Conservation (phyloP, 1,140 invertebrate species). For the Aplysia californica region DNA sequence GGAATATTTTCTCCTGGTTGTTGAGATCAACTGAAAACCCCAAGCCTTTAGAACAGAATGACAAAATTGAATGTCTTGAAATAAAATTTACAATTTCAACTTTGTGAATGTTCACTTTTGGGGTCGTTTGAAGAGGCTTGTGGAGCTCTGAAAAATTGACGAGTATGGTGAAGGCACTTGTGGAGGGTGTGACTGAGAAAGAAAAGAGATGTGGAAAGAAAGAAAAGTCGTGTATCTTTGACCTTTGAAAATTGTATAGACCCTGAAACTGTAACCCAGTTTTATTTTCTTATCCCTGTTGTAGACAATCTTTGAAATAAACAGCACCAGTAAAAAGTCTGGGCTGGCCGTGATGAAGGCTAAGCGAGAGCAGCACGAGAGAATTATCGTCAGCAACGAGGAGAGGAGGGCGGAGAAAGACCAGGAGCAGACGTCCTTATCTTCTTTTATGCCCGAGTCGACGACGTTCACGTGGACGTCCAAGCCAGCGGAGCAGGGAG, state of each 20-base stretch:
- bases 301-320: conserved; percentile 95
- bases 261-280: not conserved
- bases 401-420: conserved; percentile 7
- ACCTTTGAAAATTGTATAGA: not conserved
- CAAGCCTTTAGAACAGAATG: no score
- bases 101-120: no score
- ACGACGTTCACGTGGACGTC: not conserved
- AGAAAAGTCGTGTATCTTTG: not conserved
- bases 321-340: conserved; percentile 80
- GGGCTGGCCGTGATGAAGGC: conserved; percentile 70
- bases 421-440: not conserved
- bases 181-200: no score
- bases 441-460: not conserved
- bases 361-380: conserved; percentile 68
- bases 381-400: conserved; percentile 16
- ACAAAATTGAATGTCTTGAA: no score
- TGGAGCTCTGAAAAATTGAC: no score
- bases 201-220: no score
- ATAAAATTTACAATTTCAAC: not conserved
- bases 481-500: conserved; percentile 30
- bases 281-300: conserved; percentile 55
- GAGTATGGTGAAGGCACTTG: no score
- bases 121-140: no score
- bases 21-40: no score
- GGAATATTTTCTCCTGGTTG: no score